Evolutionary conservation across 2,113 vertebrate genomes (phyloP).

Genomic region (Ciconia maguari): DNA sequence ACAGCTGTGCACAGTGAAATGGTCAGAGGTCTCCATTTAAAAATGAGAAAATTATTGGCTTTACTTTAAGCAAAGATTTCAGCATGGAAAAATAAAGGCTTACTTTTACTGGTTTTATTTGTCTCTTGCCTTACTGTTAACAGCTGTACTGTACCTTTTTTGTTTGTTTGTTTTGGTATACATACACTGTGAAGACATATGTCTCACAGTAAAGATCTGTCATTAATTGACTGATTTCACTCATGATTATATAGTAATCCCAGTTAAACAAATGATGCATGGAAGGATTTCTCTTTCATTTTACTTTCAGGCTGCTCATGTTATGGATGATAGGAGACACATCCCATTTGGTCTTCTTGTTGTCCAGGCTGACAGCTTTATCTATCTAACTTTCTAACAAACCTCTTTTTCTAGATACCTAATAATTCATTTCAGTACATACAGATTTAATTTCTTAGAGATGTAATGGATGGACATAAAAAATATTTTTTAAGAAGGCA

Average conservation of each 20-base stretch:
- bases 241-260: background rate
- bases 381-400: background rate
- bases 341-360: background rate
- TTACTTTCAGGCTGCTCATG: background rate
- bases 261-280: background rate
- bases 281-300: background rate
- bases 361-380: background rate
- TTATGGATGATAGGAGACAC: background rate
- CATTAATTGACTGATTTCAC: slow-evolving; percentile 17
- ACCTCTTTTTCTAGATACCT: background rate
- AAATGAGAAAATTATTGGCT: background rate
- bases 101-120: background rate
- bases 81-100: background rate
- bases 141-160: background rate
- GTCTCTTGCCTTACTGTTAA: background rate
- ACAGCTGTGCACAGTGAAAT: background rate
- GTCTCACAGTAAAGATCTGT: background rate
- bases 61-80: background rate
- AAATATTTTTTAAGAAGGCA: background rate
- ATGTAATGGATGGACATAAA: background rate
- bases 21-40: background rate
- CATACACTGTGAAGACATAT: background rate
- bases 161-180: background rate
- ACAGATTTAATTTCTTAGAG: background rate
- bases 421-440: background rate